These are phyloP conservation scores for Cotesia vestalis DNA, from an alignment of 1,140 invertebrate genomes.

Conservation along the genomic window DNA sequence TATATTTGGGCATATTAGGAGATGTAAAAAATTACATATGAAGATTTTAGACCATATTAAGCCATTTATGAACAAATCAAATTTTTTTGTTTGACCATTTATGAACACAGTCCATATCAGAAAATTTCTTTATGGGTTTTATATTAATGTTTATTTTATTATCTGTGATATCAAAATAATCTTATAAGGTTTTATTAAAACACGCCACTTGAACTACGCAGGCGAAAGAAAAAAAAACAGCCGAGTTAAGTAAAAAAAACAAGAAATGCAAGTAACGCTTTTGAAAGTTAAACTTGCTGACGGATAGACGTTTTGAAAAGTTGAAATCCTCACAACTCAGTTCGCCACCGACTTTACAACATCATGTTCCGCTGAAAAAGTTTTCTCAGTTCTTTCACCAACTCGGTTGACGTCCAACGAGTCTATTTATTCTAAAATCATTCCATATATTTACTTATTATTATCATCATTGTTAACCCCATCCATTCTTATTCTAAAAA, in stretches of 20 bases:
- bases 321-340: constrained; percentile 27
- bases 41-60: too few relatives aligned
- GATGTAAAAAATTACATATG: too few relatives aligned
- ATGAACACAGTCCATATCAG: too few relatives aligned
- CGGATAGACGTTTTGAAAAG: constrained; percentile 44
- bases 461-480: not conserved
- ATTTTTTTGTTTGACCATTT: too few relatives aligned
- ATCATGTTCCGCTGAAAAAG: constrained; percentile 28
- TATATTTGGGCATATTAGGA: too few relatives aligned
- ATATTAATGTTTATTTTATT: too few relatives aligned
- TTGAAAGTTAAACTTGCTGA: constrained; percentile 41
- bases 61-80: too few relatives aligned
- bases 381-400: constrained; percentile 11
- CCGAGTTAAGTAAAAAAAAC: constrained; percentile 27
- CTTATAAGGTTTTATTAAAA: too few relatives aligned
- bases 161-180: too few relatives aligned
- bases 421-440: not conserved
- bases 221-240: constrained; percentile 22
- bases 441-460: not conserved
- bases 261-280: constrained; percentile 35
- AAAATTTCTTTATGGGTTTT: too few relatives aligned
- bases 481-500: too few relatives aligned
- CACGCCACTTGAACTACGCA: too few relatives aligned
- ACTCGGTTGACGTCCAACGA: not conserved
- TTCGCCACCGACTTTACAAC: constrained; percentile 26